These are phyloP conservation scores for Strix aluco DNA, from an alignment of 2,113 vertebrate species.

Conservation along the genomic window DNA sequence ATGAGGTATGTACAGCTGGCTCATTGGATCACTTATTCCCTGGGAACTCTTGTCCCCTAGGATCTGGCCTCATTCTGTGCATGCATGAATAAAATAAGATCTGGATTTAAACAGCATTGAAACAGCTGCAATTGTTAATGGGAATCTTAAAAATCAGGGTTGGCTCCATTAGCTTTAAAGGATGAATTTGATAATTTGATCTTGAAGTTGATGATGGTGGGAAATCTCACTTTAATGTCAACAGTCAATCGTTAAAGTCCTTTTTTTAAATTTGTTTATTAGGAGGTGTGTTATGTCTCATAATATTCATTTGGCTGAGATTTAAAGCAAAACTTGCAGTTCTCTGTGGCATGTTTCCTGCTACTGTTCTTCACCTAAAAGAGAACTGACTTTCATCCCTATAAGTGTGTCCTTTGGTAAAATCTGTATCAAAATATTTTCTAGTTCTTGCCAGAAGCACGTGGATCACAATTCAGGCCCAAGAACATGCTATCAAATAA, in stretches of 20 bases:
- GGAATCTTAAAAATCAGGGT: not conserved
- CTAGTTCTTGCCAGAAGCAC: not conserved
- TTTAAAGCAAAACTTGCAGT: not conserved
- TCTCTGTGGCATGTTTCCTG: not conserved
- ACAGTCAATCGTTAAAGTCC: not conserved
- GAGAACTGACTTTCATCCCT: not conserved
- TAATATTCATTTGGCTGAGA: not conserved
- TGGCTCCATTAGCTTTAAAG: not conserved
- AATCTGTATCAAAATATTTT: not conserved
- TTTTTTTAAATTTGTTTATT: not conserved
- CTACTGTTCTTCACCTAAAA: not conserved
- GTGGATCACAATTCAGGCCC: not conserved
- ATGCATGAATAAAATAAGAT: constrained; percentile 5
- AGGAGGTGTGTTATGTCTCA: not conserved
- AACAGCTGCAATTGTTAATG: not conserved
- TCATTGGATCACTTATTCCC: constrained; percentile 7
- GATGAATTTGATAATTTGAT: not conserved
- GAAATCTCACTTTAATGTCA: not conserved
- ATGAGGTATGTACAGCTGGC: not conserved
- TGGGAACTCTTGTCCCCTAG: not conserved
- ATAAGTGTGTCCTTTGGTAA: not conserved
- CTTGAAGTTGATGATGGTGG: not conserved
- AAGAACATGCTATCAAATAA: not conserved
- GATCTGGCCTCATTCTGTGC: constrained; percentile 20
- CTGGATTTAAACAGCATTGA: not conserved